phyloP scores from a whole-genome alignment of 2,797 vertebrate genomes.

The Thripadectes ignobilis region DNA sequence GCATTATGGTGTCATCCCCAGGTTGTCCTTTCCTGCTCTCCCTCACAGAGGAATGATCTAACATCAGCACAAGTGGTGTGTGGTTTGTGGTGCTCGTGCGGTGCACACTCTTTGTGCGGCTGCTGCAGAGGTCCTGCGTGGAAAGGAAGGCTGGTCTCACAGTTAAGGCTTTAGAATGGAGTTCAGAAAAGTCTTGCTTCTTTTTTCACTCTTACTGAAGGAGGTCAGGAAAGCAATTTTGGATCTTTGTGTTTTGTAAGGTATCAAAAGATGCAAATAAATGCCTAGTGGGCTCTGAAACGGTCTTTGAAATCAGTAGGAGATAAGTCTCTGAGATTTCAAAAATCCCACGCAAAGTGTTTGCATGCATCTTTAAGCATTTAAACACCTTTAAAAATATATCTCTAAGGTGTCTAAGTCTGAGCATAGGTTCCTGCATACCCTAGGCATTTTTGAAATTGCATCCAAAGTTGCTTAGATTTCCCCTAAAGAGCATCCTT shows the following conservation, averaged over 20 bases:
- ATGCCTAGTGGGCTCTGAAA: not conserved
- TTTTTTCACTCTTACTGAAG: not conserved
- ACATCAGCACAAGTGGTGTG: accelerated
- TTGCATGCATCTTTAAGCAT: constrained; percentile 21
- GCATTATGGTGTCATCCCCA: not conserved
- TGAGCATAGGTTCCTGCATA: not conserved
- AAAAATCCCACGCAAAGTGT: constrained; percentile 13
- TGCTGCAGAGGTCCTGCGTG: not conserved
- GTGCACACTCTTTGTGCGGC: accelerated
- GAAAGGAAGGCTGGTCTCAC: not conserved
- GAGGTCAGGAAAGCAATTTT: not conserved
- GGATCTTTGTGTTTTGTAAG: not conserved
- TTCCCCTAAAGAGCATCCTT: constrained; percentile 9
- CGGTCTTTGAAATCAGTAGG: not conserved
- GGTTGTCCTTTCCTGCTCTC: not conserved
- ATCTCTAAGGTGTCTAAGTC: not conserved
- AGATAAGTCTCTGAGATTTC: constrained; percentile 3
- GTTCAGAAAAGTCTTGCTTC: not conserved
- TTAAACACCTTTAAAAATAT: constrained; percentile 44
- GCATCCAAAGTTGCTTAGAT: not conserved
- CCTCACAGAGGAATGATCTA: accelerated
- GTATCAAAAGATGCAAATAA: not conserved
- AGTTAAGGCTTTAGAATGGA: not conserved
- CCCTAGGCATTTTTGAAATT: not conserved
- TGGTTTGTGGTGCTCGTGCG: accelerated